Evolutionary conservation across 1,140 invertebrate genomes (phyloP).

Genomic region (Acromyrmex heyeri): DNA sequence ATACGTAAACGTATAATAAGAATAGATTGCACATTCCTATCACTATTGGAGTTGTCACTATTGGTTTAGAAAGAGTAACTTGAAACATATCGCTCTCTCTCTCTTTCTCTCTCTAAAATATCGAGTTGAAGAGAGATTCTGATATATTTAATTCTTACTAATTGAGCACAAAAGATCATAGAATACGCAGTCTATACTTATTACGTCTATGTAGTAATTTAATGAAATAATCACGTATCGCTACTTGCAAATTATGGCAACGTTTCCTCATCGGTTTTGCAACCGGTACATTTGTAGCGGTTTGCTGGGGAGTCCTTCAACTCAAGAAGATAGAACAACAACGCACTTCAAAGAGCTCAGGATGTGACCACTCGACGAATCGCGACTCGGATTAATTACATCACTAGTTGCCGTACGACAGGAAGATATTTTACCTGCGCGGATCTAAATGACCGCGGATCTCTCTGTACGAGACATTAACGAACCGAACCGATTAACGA

Average conservation of each 20-base stretch:
- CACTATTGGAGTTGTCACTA: too few species aligned
- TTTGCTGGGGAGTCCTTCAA: neutral
- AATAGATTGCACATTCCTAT: too few species aligned
- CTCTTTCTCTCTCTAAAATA: too few species aligned
- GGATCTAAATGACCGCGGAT: slow-evolving; percentile 8
- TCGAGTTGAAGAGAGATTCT: too few species aligned
- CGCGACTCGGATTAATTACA: slow-evolving; percentile 17
- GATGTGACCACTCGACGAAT: slow-evolving; percentile 10
- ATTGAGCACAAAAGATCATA: too few species aligned
- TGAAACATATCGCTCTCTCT: too few species aligned
- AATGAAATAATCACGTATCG: neutral
- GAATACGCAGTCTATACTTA: too few species aligned
- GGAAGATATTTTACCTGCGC: slow-evolving; percentile 8
- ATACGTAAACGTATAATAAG: too few species aligned
- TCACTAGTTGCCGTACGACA: neutral
- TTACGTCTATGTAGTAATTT: too few species aligned
- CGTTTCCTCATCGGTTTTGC: slow-evolving; percentile 12
- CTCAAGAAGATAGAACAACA: slow-evolving; percentile 27
- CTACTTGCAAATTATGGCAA: neutral
- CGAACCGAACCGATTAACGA: slow-evolving; percentile 30
- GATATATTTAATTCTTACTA: too few species aligned
- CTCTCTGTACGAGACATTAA: slow-evolving; percentile 20
- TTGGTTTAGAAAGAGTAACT: too few species aligned
- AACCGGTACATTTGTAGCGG: neutral
- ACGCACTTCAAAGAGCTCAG: neutral